A percentile compares a stretch with the other conserved stretches of the same genome.
Evolutionary conservation across 2,113 vertebrate genomes (phyloP).

Genomic region (Rynchops niger): DNA sequence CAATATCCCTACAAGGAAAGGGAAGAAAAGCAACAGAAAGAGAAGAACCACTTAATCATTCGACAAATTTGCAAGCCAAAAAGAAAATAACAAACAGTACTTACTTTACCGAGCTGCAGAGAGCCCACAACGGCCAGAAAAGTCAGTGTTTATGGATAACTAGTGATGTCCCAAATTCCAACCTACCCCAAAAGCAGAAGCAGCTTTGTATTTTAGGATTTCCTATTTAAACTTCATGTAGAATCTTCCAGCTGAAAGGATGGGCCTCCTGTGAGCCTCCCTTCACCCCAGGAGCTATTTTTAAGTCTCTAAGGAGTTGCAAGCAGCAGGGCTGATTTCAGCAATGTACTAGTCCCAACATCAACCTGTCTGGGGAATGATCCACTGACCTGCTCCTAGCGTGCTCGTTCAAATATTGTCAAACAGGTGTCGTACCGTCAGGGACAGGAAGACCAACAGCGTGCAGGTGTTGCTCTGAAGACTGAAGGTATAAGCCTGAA

Average conservation of each 20-base stretch:
- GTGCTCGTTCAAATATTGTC: background rate
- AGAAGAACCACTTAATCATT: background rate
- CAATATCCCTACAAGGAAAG: slow-evolving; percentile 87
- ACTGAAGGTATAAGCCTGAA: background rate
- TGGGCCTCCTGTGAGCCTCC: background rate
- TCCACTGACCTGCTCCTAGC: background rate
- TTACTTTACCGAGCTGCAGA: background rate
- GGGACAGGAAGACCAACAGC: background rate
- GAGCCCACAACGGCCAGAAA: background rate
- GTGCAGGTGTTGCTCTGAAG: background rate
- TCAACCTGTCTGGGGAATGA: background rate
- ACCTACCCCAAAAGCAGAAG: background rate
- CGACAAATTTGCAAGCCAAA: background rate
- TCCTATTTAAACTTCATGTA: background rate
- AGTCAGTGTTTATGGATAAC: background rate
- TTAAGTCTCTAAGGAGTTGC: background rate
- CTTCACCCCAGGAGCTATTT: background rate
- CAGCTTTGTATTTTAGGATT: background rate
- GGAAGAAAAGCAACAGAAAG: background rate
- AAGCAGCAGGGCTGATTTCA: background rate
- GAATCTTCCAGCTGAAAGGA: background rate
- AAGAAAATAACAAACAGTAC: background rate
- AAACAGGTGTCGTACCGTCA: background rate
- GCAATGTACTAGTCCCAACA: background rate
- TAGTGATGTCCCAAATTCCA: background rate